Conservation (phyloP, 2,113 vertebrate species). For the Paradisaea rubra region DNA sequence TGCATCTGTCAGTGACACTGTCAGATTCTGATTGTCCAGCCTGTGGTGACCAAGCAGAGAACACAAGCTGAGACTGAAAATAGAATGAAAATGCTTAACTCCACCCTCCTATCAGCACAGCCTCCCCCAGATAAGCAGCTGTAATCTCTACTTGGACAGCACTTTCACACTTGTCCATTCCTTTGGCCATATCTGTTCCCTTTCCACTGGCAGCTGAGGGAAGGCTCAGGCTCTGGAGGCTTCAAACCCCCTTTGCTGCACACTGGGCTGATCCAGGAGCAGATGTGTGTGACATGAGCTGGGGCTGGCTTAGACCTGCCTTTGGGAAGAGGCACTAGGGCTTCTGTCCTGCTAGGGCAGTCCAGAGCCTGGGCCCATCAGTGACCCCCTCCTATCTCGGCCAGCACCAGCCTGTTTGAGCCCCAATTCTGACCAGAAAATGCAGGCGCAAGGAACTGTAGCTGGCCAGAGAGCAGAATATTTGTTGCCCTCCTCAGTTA, state of each 20-base stretch:
- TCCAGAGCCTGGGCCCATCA: not conserved
- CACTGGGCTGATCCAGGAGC: not conserved
- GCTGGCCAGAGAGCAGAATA: not conserved
- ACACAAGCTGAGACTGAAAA: not conserved
- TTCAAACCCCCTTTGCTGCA: not conserved
- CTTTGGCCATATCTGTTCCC: accelerated
- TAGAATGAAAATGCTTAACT: not conserved
- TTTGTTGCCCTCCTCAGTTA: not conserved
- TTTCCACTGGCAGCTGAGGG: not conserved
- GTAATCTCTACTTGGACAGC: not conserved
- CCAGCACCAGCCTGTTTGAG: not conserved
- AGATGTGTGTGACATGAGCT: not conserved
- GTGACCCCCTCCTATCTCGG: not conserved
- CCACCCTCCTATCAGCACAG: not conserved
- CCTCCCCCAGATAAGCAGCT: not conserved
- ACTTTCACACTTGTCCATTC: not conserved
- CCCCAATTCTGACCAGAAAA: not conserved
- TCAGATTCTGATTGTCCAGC: not conserved
- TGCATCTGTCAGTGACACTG: not conserved
- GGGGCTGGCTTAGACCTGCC: not conserved
- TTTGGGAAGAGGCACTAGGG: not conserved
- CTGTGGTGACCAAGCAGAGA: not conserved
- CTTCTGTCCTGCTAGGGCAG: not conserved
- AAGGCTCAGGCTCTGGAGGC: not conserved
- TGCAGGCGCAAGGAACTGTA: not conserved